Percentiles rank a stretch among this genome's conserved stretches.
phyloP scores from a whole-genome alignment of 2,113 vertebrate genomes.

The Tragelaphus scriptus region DNA sequence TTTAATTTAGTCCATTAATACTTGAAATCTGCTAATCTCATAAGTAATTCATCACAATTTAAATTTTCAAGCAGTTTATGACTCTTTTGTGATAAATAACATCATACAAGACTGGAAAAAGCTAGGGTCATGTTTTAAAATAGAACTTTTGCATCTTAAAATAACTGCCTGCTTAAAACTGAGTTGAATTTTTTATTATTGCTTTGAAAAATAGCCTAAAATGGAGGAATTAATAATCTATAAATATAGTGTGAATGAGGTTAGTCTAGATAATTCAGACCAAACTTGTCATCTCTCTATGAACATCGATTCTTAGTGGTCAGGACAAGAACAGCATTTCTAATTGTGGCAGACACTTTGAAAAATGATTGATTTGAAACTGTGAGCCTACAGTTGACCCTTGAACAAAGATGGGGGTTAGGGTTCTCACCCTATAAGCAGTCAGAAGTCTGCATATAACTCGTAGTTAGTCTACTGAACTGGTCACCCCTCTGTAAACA shows the following conservation, averaged over 20 bases:
- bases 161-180: background rate
- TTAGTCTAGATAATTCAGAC: background rate
- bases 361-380: background rate
- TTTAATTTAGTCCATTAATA: conserved; percentile 51
- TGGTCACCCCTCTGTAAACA: background rate
- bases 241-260: background rate
- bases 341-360: background rate
- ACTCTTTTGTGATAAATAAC: conserved; percentile 9
- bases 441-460: background rate
- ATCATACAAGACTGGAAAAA: background rate
- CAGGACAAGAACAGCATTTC: background rate
- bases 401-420: background rate
- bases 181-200: background rate
- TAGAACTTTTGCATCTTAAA: background rate
- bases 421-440: background rate
- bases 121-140: background rate
- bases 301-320: background rate
- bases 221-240: background rate
- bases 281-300: background rate
- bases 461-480: background rate
- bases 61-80: conserved; percentile 16
- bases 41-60: conserved; percentile 70
- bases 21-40: conserved; percentile 59
- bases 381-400: background rate
- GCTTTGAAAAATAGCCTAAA: background rate